Conservation (phyloP, 2,888 invertebrate genomes). For the Chalcosyrphus nemorum region DNA sequence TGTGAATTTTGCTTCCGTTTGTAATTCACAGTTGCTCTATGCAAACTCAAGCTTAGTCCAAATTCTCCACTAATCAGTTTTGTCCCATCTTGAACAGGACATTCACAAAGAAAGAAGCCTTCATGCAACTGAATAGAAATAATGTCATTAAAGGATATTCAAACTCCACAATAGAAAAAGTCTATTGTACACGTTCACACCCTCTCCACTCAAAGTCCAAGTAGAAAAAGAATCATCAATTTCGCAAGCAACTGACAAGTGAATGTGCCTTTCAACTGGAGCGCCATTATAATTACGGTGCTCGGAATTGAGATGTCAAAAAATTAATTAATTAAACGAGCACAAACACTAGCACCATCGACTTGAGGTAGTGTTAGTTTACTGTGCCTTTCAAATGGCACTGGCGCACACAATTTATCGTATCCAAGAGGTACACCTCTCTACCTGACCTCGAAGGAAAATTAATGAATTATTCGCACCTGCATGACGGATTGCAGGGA, state of each 20-base stretch:
- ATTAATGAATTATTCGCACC: conserved; percentile 82
- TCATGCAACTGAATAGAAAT: background rate
- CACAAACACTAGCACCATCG: background rate
- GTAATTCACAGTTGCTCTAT: too few relatives aligned
- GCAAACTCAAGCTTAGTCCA: too few relatives aligned
- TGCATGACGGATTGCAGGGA: conserved; percentile 81
- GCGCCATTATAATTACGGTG: conserved; percentile 61
- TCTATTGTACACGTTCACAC: background rate
- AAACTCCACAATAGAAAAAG: background rate
- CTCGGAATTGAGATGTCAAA: conserved; percentile 59
- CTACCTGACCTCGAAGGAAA: conserved; percentile 71
- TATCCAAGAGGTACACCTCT: background rate
- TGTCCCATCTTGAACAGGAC: too few relatives aligned
- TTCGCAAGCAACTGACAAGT: conserved; percentile 27
- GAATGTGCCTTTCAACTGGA: conserved; percentile 11
- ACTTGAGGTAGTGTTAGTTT: background rate
- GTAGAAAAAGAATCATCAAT: conserved; percentile 21
- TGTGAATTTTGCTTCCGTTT: too few relatives aligned
- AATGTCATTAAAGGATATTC: background rate
- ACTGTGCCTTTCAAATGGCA: conserved; percentile 19
- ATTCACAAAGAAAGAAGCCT: too few relatives aligned
- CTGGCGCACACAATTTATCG: conserved; percentile 9
- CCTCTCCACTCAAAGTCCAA: background rate
- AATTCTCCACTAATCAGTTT: too few relatives aligned
- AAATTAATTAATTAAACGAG: conserved; percentile 58